A percentile compares a stretch with the other conserved stretches of the same genome.
phyloP scores from a whole-genome alignment of 2,888 invertebrate genomes.

The Oxytorus armatus region DNA sequence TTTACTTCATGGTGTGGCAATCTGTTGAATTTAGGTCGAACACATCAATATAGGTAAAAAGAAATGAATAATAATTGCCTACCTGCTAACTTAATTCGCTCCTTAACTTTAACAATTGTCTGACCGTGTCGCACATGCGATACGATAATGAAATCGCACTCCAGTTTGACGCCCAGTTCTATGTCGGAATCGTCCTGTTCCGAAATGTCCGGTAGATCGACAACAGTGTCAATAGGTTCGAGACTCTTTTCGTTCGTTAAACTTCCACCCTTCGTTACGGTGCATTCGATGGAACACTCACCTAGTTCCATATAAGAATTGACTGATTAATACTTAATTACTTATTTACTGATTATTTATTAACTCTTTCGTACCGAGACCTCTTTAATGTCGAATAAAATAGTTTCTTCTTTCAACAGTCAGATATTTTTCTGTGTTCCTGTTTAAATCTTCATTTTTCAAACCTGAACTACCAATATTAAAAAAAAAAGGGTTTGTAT shows the following conservation, averaged over 20 bases:
- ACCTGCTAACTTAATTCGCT: conserved; percentile 72
- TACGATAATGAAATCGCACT: conserved; percentile 79
- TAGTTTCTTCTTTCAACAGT: too few relatives aligned
- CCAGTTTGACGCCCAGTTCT: conserved; percentile 75
- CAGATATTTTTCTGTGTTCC: too few relatives aligned
- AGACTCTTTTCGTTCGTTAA: conserved; percentile 86
- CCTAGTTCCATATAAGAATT: conserved; percentile 48
- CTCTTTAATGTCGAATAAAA: too few relatives aligned
- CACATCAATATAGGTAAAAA: neutral
- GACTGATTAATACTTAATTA: neutral
- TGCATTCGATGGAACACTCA: conserved; percentile 84
- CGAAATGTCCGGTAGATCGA: conserved; percentile 83
- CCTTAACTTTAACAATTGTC: conserved; percentile 70
- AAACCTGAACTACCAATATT: too few relatives aligned
- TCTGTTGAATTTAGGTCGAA: neutral
- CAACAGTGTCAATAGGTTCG: conserved; percentile 85
- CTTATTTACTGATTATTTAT: neutral
- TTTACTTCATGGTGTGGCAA: neutral
- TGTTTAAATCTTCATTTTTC: too few relatives aligned
- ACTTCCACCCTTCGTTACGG: conserved; percentile 85
- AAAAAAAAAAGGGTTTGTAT: too few relatives aligned
- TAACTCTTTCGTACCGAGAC: too few relatives aligned
- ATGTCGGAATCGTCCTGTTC: conserved; percentile 85
- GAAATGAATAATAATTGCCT: conserved; percentile 13
- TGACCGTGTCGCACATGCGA: conserved; percentile 72